Evolutionary conservation across 2,888 invertebrate species (phyloP).

Genomic region (Napeogenes sylphis): DNA sequence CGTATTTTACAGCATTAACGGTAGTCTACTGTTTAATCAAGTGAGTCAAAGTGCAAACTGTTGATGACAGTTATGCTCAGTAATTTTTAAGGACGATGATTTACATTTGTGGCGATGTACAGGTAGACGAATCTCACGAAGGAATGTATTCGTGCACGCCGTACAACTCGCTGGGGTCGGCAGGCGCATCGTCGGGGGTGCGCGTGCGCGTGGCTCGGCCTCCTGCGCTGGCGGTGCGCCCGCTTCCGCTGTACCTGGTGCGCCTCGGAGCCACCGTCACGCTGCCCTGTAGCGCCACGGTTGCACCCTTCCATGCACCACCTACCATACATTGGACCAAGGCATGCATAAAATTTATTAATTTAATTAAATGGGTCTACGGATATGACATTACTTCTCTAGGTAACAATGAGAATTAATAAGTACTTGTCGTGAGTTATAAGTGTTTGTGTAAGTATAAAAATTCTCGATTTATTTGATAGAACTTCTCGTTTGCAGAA

Average conservation of each 20-base stretch:
- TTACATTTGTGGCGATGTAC: conserved; percentile 9
- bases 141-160: conserved; percentile 95
- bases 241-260: conserved; percentile 89
- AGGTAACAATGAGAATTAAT: too few species aligned
- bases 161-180: conserved; percentile 91
- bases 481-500: conserved; percentile 69
- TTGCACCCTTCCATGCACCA: conserved; percentile 44
- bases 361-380: not conserved
- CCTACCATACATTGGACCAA: conserved; percentile 45
- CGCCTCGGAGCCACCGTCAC: conserved; percentile 88
- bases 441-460: too few species aligned
- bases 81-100: not conserved
- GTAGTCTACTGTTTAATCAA: conserved; percentile 88
- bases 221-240: conserved; percentile 88
- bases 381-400: too few species aligned
- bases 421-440: too few species aligned
- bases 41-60: conserved; percentile 35
- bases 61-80: not conserved
- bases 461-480: too few species aligned
- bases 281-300: conserved; percentile 88
- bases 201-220: conserved; percentile 91
- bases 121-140: conserved; percentile 89
- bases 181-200: conserved; percentile 89
- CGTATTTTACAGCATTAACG: conserved; percentile 90
- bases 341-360: conserved; percentile 29